Evolutionary conservation across 1,140 invertebrate genomes (phyloP).

Genomic region (Cyphomyrmex costatus): DNA sequence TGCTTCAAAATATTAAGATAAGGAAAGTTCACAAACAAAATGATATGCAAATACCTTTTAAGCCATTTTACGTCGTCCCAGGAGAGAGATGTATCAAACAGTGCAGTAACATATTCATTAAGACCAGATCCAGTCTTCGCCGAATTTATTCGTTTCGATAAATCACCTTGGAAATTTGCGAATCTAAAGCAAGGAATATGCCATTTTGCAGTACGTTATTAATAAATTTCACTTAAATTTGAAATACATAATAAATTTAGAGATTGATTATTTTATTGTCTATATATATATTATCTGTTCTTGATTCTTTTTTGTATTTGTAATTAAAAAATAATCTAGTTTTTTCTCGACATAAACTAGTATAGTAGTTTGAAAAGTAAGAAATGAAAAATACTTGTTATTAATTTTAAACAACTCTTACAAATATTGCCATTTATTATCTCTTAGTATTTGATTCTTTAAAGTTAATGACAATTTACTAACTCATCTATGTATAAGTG

Average conservation of each 20-base stretch:
- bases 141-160: conserved; percentile 88
- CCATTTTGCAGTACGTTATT: not conserved
- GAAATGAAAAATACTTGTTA: no score
- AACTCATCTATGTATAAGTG: not conserved
- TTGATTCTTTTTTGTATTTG: not conserved
- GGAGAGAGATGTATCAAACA: conserved; percentile 93
- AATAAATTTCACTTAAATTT: conserved; percentile 22
- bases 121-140: conserved; percentile 89
- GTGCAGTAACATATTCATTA: conserved; percentile 91
- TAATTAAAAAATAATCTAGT: not conserved
- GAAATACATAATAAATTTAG: not conserved
- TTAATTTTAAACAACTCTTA: not conserved
- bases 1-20: conserved; percentile 30
- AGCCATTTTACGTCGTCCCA: conserved; percentile 96
- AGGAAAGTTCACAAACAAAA: conserved; percentile 22
- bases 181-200: conserved; percentile 85
- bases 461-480: not conserved
- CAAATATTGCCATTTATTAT: not conserved
- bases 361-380: no score
- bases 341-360: no score
- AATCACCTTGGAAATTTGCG: conserved; percentile 90
- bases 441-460: conserved; percentile 3
- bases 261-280: not conserved
- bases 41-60: conserved; percentile 87
- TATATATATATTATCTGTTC: not conserved